These are phyloP conservation scores for Drosophila gunungcola DNA, from an alignment of 1,140 invertebrate species.

Conservation along the genomic window DNA sequence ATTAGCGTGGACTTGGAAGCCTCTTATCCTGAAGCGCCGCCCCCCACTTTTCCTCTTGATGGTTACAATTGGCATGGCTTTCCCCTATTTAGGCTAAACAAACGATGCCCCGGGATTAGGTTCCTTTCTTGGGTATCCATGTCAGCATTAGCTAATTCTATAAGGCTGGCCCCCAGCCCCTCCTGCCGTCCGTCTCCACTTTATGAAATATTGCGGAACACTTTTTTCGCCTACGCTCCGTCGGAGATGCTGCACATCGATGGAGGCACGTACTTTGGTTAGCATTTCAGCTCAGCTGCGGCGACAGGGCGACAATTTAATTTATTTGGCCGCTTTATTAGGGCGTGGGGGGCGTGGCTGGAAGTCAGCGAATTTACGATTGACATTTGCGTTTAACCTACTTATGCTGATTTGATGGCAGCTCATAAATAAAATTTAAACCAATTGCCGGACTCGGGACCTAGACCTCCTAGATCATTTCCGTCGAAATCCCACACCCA, in stretches of 20 bases:
- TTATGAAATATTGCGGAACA: constrained; percentile 77
- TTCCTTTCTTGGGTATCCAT: constrained; percentile 68
- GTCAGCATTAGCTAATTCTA: constrained; percentile 78
- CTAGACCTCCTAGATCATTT: constrained; percentile 37
- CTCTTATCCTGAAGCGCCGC: constrained; percentile 9
- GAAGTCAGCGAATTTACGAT: constrained; percentile 82
- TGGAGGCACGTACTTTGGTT: constrained; percentile 76
- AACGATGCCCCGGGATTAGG: constrained; percentile 67
- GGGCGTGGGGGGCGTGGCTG: constrained; percentile 17
- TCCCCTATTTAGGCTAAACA: constrained; percentile 57
- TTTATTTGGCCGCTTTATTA: constrained; percentile 71
- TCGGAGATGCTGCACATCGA: constrained; percentile 52
- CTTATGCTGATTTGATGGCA: constrained; percentile 83
- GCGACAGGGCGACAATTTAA: constrained; percentile 77
- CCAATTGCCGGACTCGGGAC: constrained; percentile 68
- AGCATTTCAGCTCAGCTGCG: constrained; percentile 80
- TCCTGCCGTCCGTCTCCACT: constrained; percentile 20
- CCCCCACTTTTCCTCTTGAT: background rate
- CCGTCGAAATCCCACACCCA: background rate
- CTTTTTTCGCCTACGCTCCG: constrained; percentile 33
- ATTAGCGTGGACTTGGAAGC: constrained; percentile 26
- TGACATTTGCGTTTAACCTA: constrained; percentile 83
- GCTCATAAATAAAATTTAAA: constrained; percentile 84
- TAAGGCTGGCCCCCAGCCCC: constrained; percentile 20
- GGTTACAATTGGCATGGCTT: constrained; percentile 35